Conservation (phyloP, 2,797 vertebrate species). For the Myioborus miniatus region DNA sequence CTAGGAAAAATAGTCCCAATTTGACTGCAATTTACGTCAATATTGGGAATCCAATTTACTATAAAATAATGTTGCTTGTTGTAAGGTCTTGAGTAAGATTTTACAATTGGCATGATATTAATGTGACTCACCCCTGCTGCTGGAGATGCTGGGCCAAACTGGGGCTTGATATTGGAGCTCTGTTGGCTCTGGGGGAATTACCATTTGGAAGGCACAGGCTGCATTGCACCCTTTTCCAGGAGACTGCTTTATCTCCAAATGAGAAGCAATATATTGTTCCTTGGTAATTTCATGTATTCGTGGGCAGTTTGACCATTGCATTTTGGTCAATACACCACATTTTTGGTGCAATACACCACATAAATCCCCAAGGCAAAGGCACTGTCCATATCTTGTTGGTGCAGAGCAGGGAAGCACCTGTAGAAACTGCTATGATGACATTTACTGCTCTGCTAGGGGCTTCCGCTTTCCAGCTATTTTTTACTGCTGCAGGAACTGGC, state of each 20-base stretch:
- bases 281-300: background rate
- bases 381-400: background rate
- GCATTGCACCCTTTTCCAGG: background rate
- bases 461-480: conserved; percentile 19
- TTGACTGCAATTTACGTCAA: background rate
- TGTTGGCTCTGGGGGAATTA: background rate
- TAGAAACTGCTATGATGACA: background rate
- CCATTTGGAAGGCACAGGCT: background rate
- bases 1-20: background rate
- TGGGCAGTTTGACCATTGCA: background rate
- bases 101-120: background rate
- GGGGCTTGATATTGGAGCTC: background rate
- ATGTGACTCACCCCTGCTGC: background rate
- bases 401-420: background rate
- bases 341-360: background rate
- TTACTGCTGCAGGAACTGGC: background rate
- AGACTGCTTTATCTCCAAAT: background rate
- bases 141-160: background rate
- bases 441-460: background rate
- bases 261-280: background rate
- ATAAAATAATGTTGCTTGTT: background rate
- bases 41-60: background rate
- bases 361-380: background rate
- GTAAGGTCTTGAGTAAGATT: background rate
- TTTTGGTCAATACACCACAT: background rate